Conservation (phyloP, 2,113 vertebrate genomes). For the Pan troglodytes region DNA sequence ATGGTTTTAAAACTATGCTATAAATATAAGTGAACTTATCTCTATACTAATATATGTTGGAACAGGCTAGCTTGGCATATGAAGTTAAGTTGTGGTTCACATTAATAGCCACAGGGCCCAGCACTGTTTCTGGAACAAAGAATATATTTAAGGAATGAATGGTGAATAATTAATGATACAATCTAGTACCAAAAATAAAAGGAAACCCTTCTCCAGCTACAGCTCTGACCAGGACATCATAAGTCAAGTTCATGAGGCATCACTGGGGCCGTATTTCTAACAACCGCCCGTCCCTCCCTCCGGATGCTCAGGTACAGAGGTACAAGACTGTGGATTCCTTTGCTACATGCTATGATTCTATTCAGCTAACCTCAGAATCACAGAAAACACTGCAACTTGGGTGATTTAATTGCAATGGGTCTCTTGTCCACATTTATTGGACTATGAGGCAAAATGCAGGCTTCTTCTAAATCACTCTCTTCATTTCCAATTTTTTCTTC, state of each 20-base stretch:
- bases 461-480: conserved; percentile 91
- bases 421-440: conserved; percentile 91
- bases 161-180: background rate
- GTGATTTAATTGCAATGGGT: conserved; percentile 88
- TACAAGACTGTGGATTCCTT: background rate
- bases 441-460: conserved; percentile 90
- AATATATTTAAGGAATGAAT: background rate
- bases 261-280: background rate
- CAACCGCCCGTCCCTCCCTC: background rate
- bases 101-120: no score
- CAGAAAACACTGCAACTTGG: conserved; percentile 87
- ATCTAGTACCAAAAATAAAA: background rate
- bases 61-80: no score
- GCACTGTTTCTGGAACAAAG: no score
- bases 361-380: background rate
- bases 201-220: background rate
- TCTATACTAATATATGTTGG: background rate
- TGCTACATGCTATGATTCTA: background rate
- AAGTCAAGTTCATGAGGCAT: background rate
- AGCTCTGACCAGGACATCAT: background rate
- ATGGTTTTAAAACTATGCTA: no score
- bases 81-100: no score
- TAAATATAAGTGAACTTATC: background rate
- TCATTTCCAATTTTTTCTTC: conserved; percentile 96
- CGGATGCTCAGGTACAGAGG: background rate